These are phyloP conservation scores for Amyelois transitella DNA, from an alignment of 1,140 invertebrate genomes.

Conservation along the genomic window DNA sequence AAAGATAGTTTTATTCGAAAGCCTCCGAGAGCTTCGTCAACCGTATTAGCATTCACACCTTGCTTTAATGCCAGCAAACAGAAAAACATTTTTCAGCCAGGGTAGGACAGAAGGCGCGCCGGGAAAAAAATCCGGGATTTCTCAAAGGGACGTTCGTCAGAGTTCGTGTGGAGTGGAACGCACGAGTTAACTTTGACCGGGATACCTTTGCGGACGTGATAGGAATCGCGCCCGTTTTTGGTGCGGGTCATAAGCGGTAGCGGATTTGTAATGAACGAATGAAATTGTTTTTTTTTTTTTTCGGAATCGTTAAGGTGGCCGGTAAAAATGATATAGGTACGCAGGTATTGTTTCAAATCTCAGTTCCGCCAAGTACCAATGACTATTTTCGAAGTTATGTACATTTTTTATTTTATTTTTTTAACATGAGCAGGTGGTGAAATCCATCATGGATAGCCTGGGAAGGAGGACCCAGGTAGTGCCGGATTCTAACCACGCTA, in stretches of 20 bases:
- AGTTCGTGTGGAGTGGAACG: conserved; percentile 30
- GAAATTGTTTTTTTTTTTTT: neutral
- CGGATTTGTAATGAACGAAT: neutral
- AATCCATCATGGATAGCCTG: no score
- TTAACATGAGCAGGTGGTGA: no score
- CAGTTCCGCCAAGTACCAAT: no score
- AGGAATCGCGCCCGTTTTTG: conserved; percentile 40
- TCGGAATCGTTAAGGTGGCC: no score
- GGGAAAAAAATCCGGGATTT: conserved; percentile 66
- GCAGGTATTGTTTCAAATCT: no score
- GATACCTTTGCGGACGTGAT: conserved; percentile 64
- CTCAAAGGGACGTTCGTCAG: conserved; percentile 64
- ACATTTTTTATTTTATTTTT: no score
- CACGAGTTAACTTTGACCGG: conserved; percentile 69
- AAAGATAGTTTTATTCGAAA: no score
- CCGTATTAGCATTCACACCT: conserved; percentile 28
- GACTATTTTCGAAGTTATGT: no score
- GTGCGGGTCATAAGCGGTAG: conserved; percentile 20
- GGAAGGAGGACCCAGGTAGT: no score
- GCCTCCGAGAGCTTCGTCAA: neutral
- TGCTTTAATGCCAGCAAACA: conserved; percentile 19
- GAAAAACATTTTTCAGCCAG: conserved; percentile 36
- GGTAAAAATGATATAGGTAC: no score
- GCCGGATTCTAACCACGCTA: no score
- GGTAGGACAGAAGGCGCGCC: conserved; percentile 36